Evolutionary conservation across 2,888 invertebrate genomes (phyloP), one percentile per base, ranked within the genome.

Genomic region (Azorinus chamasolen): DNA sequence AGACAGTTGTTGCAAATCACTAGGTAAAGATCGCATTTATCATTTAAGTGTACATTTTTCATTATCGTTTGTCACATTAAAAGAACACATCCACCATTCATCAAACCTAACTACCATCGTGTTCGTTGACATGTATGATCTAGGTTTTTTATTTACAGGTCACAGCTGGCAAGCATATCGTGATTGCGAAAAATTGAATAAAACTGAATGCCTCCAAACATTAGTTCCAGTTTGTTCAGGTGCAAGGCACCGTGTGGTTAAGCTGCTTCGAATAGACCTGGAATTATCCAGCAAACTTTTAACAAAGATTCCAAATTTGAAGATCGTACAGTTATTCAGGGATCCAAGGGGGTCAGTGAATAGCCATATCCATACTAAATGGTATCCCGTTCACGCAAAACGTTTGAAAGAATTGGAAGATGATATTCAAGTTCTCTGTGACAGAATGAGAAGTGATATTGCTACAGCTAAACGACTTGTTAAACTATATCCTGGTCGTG

Each of bases 401-500:
- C 12, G 1, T 24, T 25, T 58, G 43, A 32, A 32, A 32, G 32
- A 32, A 32, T 10, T 32, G 4, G 32, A 22, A 22, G 22, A 12
- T 8, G 62, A 62, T 22, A 50, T 39, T 8, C 12, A 39, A 22
- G 22, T 51, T 14, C 12, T 50, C 6, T 68, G 68, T 58, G 6
- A 27, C 2, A 22, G 72, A 25, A 65, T 72, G 18, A 39, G 18
- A 12, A 48, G 45, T 12, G 72, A 72, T 53, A 37, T 72, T 6
- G 45, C 51, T n/a, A 16, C 37, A 32, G 53, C 24, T 0, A 25
- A 48, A 27, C 18, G 8, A 48, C 41, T 72, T 6, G 10, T 22
- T n/a, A 25, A 48, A 22, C n/a, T 24, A 6, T 72, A 22, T 32
- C 65, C 65, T 20, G 39, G 43, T n/a, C 24, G 72, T 24, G 58